A percentile compares a stretch with the other conserved stretches of the same genome.
These are phyloP conservation scores for Callitettix versicolor DNA, from an alignment of 1,140 invertebrate genomes.

Conservation along the genomic window DNA sequence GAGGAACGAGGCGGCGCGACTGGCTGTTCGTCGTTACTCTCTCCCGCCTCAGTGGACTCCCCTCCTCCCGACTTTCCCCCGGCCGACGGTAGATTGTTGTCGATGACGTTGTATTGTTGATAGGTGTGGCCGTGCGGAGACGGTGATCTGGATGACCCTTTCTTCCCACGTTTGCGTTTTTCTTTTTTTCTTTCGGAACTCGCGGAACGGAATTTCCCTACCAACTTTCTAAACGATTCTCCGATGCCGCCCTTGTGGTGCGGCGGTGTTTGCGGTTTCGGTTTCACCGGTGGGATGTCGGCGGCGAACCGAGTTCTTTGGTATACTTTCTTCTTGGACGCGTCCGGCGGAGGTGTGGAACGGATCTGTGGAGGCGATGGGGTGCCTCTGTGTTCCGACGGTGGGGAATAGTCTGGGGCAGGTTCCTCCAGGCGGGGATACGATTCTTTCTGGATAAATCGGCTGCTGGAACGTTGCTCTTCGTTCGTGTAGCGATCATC, in stretches of 20 bases:
- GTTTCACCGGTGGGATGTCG: slow-evolving; percentile 35
- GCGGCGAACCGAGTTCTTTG: slow-evolving; percentile 51
- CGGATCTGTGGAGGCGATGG: slow-evolving; percentile 30
- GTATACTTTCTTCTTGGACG: slow-evolving; percentile 37
- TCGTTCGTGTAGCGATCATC: slow-evolving; percentile 22
- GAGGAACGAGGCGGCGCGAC: slow-evolving; percentile 29
- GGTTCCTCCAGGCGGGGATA: slow-evolving; percentile 41
- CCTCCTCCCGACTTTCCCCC: slow-evolving; percentile 28
- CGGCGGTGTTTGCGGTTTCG: slow-evolving; percentile 25
- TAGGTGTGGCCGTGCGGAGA: slow-evolving; percentile 3
- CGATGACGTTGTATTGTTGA: slow-evolving; percentile 35
- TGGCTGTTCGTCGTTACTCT: slow-evolving; percentile 22
- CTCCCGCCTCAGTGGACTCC: slow-evolving; percentile 21
- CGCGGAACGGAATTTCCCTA: slow-evolving; percentile 63
- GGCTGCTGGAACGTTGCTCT: slow-evolving; percentile 34
- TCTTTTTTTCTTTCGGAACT: slow-evolving; percentile 41
- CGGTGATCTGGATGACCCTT: background rate
- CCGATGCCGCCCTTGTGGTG: slow-evolving; percentile 34
- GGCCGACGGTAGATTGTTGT: too few species aligned
- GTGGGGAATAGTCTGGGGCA: slow-evolving; percentile 57
- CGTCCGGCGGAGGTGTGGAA: slow-evolving; percentile 36
- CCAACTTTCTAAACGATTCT: slow-evolving; percentile 59
- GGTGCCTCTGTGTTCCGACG: slow-evolving; percentile 34
- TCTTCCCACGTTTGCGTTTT: slow-evolving; percentile 17
- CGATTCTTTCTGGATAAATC: slow-evolving; percentile 32